A percentile compares a stretch with the other conserved stretches of the same genome.
Conservation (phyloP, 2,113 vertebrate species). For the Oxyura jamaicensis region DNA sequence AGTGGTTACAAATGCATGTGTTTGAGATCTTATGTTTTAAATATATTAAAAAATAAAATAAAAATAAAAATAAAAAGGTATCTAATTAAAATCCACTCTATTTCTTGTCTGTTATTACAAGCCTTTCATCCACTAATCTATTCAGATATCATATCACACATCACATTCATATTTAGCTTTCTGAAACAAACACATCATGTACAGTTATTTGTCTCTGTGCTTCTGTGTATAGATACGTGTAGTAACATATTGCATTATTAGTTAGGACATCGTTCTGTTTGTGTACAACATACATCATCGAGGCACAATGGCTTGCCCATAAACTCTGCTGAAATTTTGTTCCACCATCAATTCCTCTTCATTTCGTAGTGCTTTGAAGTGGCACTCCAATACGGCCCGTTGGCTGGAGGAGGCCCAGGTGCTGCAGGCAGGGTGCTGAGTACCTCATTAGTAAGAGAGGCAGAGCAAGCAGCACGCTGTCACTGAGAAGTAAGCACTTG, state of each 20-base stretch:
- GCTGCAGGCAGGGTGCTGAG: background rate
- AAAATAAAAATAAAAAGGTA: no score
- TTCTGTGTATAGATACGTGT: background rate
- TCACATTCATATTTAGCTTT: background rate
- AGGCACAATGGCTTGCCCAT: fast-evolving
- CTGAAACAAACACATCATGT: background rate
- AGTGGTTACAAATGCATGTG: background rate
- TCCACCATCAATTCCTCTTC: background rate
- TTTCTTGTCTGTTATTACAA: background rate
- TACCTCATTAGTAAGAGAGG: fast-evolving
- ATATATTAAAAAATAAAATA: background rate
- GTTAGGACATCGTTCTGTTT: background rate
- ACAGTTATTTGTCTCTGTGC: background rate
- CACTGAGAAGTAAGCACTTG: no score
- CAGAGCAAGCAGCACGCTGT: background rate
- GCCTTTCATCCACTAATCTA: background rate
- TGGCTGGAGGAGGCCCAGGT: background rate
- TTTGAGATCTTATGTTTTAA: background rate
- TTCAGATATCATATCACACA: background rate
- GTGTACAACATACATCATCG: background rate
- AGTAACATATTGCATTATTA: background rate
- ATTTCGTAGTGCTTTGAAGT: background rate
- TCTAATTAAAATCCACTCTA: background rate
- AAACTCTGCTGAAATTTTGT: background rate
- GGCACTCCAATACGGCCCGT: background rate